Evolutionary conservation across 1,140 invertebrate genomes (phyloP).

Genomic region (Drosophila subpulchrella): DNA sequence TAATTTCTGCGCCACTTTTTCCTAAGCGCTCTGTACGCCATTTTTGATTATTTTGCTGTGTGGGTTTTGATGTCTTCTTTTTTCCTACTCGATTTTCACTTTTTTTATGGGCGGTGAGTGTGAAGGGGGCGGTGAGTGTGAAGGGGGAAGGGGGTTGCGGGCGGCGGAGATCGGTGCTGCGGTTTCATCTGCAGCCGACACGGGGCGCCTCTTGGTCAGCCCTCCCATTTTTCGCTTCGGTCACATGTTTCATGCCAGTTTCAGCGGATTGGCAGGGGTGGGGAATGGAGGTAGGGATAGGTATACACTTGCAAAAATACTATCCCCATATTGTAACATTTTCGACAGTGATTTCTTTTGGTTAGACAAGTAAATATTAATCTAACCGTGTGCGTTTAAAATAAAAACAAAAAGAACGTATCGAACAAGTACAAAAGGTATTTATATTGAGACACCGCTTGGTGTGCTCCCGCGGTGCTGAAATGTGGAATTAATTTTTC

Average conservation of each 20-base stretch:
- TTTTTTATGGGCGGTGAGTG: conserved; percentile 10
- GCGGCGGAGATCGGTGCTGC: conserved; percentile 38
- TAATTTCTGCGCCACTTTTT: conserved; percentile 50
- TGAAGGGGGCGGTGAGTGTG: too few relatives aligned
- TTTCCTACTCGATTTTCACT: background rate
- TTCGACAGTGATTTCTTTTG: too few relatives aligned
- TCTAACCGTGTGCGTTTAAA: too few relatives aligned
- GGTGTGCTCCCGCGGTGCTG: too few relatives aligned
- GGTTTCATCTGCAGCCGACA: conserved; percentile 77
- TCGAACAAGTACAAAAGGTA: too few relatives aligned
- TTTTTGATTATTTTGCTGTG: conserved; percentile 1
- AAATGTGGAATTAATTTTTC: background rate
- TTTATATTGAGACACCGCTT: too few relatives aligned
- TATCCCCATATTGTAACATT: too few relatives aligned
- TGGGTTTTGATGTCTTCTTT: conserved; percentile 19
- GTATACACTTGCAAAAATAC: background rate
- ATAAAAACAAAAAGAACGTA: too few relatives aligned
- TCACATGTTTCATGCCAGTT: conserved; percentile 80
- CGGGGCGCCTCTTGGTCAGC: conserved; percentile 45
- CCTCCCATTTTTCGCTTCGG: conserved; percentile 48
- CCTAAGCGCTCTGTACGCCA: conserved; percentile 34
- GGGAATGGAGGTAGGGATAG: background rate
- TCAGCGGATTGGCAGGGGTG: conserved; percentile 43
- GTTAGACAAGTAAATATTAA: too few relatives aligned
- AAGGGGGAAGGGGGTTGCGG: background rate